A percentile compares a stretch with the other conserved stretches of the same genome.
Evolutionary conservation across 2,888 invertebrate species (phyloP).

Genomic region (Stenodema calcarata): DNA sequence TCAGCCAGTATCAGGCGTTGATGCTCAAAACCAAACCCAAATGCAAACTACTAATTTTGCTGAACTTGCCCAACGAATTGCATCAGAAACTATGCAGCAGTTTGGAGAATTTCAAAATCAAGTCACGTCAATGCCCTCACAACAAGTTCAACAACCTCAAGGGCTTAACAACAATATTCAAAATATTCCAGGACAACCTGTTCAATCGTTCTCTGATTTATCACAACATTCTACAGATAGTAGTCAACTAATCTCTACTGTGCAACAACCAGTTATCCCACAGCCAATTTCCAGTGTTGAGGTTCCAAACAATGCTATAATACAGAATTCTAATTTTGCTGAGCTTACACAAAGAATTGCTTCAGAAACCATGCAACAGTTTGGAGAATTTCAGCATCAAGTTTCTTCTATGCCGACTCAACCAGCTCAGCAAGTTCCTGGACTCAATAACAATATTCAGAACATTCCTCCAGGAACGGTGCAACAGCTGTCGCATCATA

Average conservation of each 20-base stretch:
- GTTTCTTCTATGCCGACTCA: not conserved
- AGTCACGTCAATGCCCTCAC: not conserved
- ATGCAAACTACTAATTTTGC: not conserved
- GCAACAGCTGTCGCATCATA: conserved; percentile 2
- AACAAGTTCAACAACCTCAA: not conserved
- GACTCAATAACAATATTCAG: not conserved
- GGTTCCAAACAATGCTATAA: not conserved
- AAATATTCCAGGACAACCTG: not conserved
- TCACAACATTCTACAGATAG: not conserved
- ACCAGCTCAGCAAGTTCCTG: not conserved
- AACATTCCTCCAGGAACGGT: not conserved
- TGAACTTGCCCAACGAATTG: not conserved
- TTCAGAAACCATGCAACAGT: not conserved
- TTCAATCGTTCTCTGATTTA: not conserved
- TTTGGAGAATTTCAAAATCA: not conserved
- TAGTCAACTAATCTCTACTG: conserved; percentile 5
- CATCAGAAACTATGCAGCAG: not conserved
- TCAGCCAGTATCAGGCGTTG: not conserved
- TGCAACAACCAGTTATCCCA: not conserved
- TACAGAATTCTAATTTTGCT: not conserved
- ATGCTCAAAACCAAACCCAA: not conserved
- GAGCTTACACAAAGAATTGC: not conserved
- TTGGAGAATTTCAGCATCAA: not conserved
- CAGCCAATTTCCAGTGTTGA: not conserved
- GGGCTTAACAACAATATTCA: not conserved